Conservation (phyloP, 2,797 vertebrate genomes). For the Fistularia tabacaria region DNA sequence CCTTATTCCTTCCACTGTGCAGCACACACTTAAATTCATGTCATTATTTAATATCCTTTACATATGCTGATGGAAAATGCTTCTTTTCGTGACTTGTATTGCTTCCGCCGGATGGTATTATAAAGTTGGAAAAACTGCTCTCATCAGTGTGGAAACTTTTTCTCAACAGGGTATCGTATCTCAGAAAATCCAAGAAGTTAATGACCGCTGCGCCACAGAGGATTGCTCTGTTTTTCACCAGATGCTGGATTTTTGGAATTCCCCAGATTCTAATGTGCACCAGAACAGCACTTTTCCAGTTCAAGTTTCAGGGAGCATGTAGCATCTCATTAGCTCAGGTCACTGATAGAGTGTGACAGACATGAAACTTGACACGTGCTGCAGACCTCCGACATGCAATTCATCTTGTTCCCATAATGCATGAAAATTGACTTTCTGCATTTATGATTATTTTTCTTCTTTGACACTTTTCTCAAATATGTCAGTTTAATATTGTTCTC, state of each 20-base stretch:
- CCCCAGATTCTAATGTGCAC: conserved; percentile 69
- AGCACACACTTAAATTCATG: conserved; percentile 36
- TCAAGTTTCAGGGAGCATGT: conserved; percentile 52
- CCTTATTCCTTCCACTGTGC: conserved; percentile 31
- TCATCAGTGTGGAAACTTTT: conserved; percentile 68
- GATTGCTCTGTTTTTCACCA: conserved; percentile 71
- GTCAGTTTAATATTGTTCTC: conserved; percentile 12
- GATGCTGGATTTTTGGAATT: conserved; percentile 73
- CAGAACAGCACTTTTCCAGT: conserved; percentile 68
- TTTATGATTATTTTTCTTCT: conserved; percentile 46
- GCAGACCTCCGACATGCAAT: conserved; percentile 56
- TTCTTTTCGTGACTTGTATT: conserved; percentile 34
- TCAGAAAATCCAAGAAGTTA: conserved; percentile 71
- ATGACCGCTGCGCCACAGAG: conserved; percentile 72
- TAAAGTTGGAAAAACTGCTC: conserved; percentile 64
- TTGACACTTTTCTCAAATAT: conserved; percentile 1
- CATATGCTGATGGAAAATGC: conserved; percentile 40
- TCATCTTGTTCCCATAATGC: conserved; percentile 45
- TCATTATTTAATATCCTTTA: conserved; percentile 65
- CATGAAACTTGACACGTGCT: conserved; percentile 63
- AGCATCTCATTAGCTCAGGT: conserved; percentile 70
- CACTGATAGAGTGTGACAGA: conserved; percentile 72
- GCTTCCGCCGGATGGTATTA: conserved; percentile 61
- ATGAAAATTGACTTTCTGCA: conserved; percentile 54
- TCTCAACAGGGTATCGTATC: conserved; percentile 69